A percentile compares a stretch with the other conserved stretches of the same genome.
These are phyloP conservation scores for Tetropium fuscum DNA, from an alignment of 2,888 invertebrate species.

Conservation along the genomic window DNA sequence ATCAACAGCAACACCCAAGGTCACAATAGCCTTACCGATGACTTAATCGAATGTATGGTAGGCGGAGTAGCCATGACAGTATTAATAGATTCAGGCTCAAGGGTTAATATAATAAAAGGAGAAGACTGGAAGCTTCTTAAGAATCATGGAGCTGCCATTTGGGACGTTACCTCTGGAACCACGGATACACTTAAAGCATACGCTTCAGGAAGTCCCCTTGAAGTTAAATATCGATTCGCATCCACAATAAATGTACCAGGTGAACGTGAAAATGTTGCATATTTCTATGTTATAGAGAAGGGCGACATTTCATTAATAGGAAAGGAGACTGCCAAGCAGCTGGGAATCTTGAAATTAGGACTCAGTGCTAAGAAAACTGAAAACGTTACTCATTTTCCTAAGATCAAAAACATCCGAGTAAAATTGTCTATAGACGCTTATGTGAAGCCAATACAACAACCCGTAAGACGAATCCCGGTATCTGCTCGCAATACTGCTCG, in stretches of 20 bases:
- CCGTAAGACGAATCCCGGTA: no score
- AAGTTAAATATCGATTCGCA: conserved; percentile 26
- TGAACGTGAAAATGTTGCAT: conserved; percentile 28
- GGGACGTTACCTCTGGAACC: conserved; percentile 16
- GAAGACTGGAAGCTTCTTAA: conserved; percentile 36
- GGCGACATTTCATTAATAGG: neutral
- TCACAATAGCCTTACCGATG: conserved; percentile 29
- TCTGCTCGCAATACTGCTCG: no score
- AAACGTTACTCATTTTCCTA: conserved; percentile 10
- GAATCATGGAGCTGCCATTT: conserved; percentile 30
- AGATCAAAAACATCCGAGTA: no score
- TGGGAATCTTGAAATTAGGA: conserved; percentile 44
- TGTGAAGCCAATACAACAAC: no score
- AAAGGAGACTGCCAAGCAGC: conserved; percentile 25
- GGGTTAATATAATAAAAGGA: conserved; percentile 36
- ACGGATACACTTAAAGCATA: neutral
- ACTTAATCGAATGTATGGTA: conserved; percentile 32
- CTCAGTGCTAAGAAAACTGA: conserved; percentile 25
- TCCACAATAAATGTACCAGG: conserved; percentile 26
- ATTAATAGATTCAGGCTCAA: conserved; percentile 44
- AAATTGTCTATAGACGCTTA: no score
- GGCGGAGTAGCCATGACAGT: conserved; percentile 38
- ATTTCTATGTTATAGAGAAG: conserved; percentile 39
- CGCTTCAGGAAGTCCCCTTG: neutral
- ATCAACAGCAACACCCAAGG: neutral